Evolutionary conservation across 2,888 invertebrate species (phyloP), one percentile per base, ranked within the genome.

Genomic region (Athalia rosae): DNA sequence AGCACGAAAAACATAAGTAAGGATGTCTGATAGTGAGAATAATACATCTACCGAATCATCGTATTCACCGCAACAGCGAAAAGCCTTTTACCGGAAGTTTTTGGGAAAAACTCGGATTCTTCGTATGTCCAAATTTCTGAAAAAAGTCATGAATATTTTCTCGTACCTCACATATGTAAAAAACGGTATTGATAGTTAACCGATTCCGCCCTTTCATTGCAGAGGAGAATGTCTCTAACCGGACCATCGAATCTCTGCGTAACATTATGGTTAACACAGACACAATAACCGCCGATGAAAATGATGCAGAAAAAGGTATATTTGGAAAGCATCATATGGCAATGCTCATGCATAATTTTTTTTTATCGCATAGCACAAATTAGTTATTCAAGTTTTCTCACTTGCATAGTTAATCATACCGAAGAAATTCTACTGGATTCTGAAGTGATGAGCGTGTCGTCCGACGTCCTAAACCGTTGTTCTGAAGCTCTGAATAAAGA

Each of bases 401-500:
- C 28, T 28, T 66, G 82, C 81, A 71, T 15, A 86, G 87, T 82
- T 9, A 79, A 81, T 28, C 81, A 84, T 80, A 87, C 87, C 59
- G 87, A 86, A 62, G 87, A 87, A 78, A 82, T 89, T 43, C 78
- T 89, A 15, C 76, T 89, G 76, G 89, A 89, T 80, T 88, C 89
- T 3, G 83, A 86, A 81, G 82, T 88, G 45, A 86, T 89, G 84
- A 82, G 76, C n/a, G 71, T 84, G 47, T 86, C 89, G 3, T 88
- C 89, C 4, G 83, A 83, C 47, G 83, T 89, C 53, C 77, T 89
- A 13, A 83, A 83, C 76, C 80, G 83, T n/a, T 87, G 86, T 64
- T 83, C 86, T 0, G 64, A 79, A 0, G 80, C 82, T 9, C 73
- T 89, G 9, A 84, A 84, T 41, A 84, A 84, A 76, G 79, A 82